These are phyloP conservation scores for Oryzias sinensis DNA, from an alignment of 2,797 vertebrate genomes.

Conservation along the genomic window DNA sequence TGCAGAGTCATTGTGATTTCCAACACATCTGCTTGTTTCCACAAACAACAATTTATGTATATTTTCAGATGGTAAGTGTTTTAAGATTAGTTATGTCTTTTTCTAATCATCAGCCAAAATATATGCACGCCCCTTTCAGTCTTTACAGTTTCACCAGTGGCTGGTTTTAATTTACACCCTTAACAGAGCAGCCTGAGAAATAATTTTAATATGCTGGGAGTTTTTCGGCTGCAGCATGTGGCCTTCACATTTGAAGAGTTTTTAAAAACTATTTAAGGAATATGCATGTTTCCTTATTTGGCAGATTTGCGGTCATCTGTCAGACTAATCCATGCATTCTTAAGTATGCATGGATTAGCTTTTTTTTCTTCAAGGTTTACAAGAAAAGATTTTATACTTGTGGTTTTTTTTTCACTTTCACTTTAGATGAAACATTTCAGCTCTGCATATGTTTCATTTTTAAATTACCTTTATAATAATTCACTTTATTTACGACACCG, in stretches of 20 bases:
- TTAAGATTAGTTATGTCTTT: neutral
- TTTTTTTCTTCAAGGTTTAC: too few species aligned
- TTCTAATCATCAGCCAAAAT: neutral
- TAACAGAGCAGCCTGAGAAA: slow-evolving; percentile 19
- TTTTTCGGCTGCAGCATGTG: slow-evolving; percentile 31
- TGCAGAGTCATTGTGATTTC: slow-evolving; percentile 4
- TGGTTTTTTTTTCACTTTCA: too few species aligned
- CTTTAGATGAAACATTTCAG: too few species aligned
- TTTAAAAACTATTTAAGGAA: too few species aligned
- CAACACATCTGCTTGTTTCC: neutral
- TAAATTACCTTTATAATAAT: too few species aligned
- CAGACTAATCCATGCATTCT: too few species aligned
- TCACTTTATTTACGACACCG: too few species aligned
- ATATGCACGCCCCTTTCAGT: neutral
- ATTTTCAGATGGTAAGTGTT: neutral
- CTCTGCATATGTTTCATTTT: too few species aligned
- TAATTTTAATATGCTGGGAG: slow-evolving; percentile 5
- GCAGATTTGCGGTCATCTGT: too few species aligned
- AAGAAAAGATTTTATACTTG: too few species aligned
- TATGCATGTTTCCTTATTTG: too few species aligned
- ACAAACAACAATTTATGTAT: neutral
- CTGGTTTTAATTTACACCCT: slow-evolving; percentile 32
- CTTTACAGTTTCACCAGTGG: neutral
- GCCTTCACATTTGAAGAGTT: slow-evolving; percentile 11
- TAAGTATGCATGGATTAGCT: too few species aligned